These are phyloP conservation scores for Pseudocheirus occidentalis DNA, from an alignment of 2,797 vertebrate genomes.

Conservation along the genomic window DNA sequence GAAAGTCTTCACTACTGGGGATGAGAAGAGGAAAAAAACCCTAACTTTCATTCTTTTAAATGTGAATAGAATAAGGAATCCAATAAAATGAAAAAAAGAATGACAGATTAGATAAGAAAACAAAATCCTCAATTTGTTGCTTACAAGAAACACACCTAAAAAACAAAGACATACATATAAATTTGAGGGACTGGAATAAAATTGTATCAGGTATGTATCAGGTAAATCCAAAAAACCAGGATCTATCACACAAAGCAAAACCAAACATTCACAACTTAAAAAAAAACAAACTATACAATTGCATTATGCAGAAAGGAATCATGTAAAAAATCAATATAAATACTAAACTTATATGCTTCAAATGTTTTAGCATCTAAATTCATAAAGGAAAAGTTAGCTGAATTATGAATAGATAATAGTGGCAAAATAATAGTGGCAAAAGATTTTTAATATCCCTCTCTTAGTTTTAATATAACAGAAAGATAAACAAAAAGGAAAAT, in stretches of 20 bases:
- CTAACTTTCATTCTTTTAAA: no score
- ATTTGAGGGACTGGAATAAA: not conserved
- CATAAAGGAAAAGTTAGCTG: not conserved
- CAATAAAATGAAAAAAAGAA: no score
- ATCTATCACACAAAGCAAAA: not conserved
- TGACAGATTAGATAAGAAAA: no score
- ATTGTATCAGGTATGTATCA: no score
- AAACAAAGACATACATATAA: not conserved
- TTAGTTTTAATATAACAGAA: not conserved
- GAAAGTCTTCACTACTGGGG: no score
- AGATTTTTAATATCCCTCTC: not conserved
- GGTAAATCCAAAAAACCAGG: not conserved
- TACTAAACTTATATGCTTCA: not conserved
- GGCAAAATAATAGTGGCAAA: not conserved
- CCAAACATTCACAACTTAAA: not conserved
- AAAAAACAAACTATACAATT: not conserved
- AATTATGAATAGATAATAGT: not conserved
- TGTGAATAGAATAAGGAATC: no score
- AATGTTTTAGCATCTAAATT: not conserved
- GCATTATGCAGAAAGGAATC: not conserved
- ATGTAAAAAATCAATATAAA: not conserved
- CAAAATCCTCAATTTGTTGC: not conserved
- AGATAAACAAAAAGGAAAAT: not conserved
- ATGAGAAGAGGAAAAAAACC: no score
- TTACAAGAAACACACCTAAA: not conserved